Percentiles rank a stretch among this genome's conserved stretches.
Conservation (phyloP, 2,888 invertebrate species). For the Sesia apiformis region DNA sequence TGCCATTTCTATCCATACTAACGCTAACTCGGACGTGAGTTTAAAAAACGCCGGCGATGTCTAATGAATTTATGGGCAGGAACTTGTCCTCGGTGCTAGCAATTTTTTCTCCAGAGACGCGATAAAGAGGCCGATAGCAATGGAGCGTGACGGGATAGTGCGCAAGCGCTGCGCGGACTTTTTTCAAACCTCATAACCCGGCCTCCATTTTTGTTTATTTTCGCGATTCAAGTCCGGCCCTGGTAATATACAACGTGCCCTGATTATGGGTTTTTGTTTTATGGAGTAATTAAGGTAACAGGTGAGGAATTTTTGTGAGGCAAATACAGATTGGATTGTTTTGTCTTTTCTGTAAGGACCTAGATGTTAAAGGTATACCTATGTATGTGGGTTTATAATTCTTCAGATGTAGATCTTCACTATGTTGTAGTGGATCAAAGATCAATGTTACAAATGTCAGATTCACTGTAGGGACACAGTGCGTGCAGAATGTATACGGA, state of each 20-base stretch:
- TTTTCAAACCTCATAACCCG: neutral
- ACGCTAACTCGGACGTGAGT: slow-evolving; percentile 44
- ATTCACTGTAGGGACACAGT: too few species aligned
- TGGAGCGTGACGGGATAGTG: slow-evolving; percentile 43
- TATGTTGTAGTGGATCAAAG: too few species aligned
- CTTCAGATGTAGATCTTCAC: too few species aligned
- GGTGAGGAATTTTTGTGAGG: slow-evolving; percentile 1
- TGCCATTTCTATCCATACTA: slow-evolving; percentile 30
- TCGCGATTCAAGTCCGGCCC: neutral
- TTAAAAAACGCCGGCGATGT: slow-evolving; percentile 58
- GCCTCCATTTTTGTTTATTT: neutral
- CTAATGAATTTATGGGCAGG: slow-evolving; percentile 74
- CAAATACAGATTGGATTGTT: neutral
- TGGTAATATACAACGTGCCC: slow-evolving; percentile 1
- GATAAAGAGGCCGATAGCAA: slow-evolving; percentile 58
- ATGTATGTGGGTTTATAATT: too few species aligned
- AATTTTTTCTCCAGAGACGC: slow-evolving; percentile 55
- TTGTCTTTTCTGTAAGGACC: neutral
- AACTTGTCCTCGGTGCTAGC: slow-evolving; percentile 53
- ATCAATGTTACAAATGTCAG: too few species aligned
- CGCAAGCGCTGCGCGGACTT: slow-evolving; percentile 8
- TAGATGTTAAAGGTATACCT: neutral
- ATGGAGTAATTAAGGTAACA: slow-evolving; percentile 21
- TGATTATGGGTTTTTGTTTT: slow-evolving; percentile 3
- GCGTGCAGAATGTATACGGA: too few species aligned